A percentile compares a stretch with the other conserved stretches of the same genome.
phyloP scores from a whole-genome alignment of 1,140 invertebrate species.

The Homalodisca vitripennis region DNA sequence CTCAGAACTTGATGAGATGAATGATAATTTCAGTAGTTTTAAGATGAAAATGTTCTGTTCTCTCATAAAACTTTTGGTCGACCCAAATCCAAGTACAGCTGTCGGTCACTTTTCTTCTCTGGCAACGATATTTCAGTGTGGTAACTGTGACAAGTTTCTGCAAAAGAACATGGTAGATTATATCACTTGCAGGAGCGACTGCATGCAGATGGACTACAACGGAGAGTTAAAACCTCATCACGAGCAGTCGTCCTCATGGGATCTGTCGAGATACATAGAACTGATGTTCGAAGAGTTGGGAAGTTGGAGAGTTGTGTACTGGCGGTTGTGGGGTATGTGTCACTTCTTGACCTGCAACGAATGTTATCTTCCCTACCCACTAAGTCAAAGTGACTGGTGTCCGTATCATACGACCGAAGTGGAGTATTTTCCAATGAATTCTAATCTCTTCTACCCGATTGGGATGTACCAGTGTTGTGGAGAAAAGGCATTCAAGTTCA shows the following conservation, averaged over 20 bases:
- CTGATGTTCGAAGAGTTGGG: neutral
- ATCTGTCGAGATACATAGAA: neutral
- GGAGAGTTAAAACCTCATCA: neutral
- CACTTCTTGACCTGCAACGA: neutral
- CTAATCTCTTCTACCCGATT: neutral
- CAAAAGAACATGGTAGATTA: neutral
- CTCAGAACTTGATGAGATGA: neutral
- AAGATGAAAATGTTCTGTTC: neutral
- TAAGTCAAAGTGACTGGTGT: slow-evolving; percentile 3
- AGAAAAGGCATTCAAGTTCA: neutral
- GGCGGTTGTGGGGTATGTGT: slow-evolving; percentile 16
- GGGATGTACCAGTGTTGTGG: slow-evolving; percentile 5
- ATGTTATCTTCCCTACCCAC: neutral
- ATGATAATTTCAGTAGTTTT: neutral
- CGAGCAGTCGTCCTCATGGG: neutral
- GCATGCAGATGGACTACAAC: neutral
- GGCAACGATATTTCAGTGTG: slow-evolving; percentile 4
- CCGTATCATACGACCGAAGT: neutral
- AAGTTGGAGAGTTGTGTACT: neutral
- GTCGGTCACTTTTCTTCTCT: slow-evolving; percentile 1
- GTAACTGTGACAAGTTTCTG: neutral
- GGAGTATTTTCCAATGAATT: slow-evolving; percentile 10
- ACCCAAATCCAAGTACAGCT: neutral
- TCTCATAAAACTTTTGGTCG: neutral
- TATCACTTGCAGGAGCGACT: neutral